Conservation (phyloP, 2,113 vertebrate species). For the Antechinus flavipes region DNA sequence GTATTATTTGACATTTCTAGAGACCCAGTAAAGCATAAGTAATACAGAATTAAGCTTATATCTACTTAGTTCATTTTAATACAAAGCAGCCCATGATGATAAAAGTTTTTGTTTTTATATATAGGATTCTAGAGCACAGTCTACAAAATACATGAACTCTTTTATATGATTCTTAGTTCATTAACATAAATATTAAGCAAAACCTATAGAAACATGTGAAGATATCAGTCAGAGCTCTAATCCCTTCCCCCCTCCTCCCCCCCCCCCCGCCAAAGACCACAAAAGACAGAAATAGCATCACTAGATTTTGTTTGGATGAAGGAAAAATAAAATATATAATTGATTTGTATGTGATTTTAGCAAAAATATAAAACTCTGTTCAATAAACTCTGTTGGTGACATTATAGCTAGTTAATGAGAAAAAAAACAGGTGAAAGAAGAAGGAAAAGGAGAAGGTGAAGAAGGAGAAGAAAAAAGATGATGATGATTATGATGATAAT, state of each 20-base stretch:
- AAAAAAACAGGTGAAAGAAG: neutral
- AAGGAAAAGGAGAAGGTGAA: too few species aligned
- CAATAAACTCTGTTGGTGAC: neutral
- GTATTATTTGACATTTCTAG: neutral
- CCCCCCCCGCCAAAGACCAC: neutral
- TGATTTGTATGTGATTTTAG: neutral
- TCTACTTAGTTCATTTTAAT: neutral
- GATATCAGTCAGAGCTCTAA: neutral
- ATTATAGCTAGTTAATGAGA: neutral
- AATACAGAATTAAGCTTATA: neutral
- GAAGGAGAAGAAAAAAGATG: too few species aligned
- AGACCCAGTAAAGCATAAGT: neutral
- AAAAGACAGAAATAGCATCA: neutral
- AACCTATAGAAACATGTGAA: neutral
- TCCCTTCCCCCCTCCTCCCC: too few species aligned
- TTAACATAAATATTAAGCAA: neutral
- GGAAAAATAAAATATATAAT: neutral
- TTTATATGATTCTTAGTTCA: neutral
- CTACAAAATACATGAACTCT: neutral
- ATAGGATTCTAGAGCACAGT: neutral
- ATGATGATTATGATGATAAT: too few species aligned
- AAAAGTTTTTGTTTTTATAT: neutral
- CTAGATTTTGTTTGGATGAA: neutral
- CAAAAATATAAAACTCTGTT: neutral
- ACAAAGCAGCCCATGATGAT: neutral